phyloP scores from a whole-genome alignment of 2,113 vertebrate species.

The Hippocampus mohnikei region DNA sequence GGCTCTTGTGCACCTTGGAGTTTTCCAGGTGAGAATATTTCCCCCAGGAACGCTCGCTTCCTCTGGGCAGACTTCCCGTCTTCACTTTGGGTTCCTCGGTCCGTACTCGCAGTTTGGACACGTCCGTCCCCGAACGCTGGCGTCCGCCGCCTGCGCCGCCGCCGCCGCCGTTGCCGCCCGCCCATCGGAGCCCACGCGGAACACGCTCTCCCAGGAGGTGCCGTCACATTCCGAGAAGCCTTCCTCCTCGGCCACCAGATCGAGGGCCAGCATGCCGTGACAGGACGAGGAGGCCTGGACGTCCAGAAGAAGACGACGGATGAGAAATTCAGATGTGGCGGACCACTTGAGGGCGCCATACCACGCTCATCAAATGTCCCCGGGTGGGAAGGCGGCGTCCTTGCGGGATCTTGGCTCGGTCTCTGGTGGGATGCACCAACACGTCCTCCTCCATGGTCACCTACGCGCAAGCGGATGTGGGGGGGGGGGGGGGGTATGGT shows the following conservation, averaged over 20 bases:
- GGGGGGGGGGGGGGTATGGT: no score
- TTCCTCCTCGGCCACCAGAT: slow-evolving; percentile 92
- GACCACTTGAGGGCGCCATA: slow-evolving; percentile 34
- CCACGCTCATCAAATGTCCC: slow-evolving; percentile 91
- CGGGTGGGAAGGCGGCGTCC: slow-evolving; percentile 86
- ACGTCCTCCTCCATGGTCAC: slow-evolving; percentile 86
- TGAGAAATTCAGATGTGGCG: neutral
- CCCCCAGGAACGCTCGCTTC: slow-evolving; percentile 69
- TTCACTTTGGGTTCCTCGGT: slow-evolving; percentile 56
- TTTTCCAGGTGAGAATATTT: slow-evolving; percentile 49
- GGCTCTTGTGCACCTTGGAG: slow-evolving; percentile 58
- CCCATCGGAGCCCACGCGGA: slow-evolving; percentile 72
- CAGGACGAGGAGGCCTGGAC: slow-evolving; percentile 87
- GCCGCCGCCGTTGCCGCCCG: slow-evolving; percentile 57
- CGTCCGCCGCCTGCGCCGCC: slow-evolving; percentile 61
- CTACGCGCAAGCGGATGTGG: slow-evolving; percentile 53
- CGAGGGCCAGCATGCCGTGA: slow-evolving; percentile 87
- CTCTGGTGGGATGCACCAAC: slow-evolving; percentile 86
- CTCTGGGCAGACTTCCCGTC: slow-evolving; percentile 71
- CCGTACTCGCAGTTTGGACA: slow-evolving; percentile 43
- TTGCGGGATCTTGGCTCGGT: slow-evolving; percentile 88
- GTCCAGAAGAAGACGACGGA: neutral
- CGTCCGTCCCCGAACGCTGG: slow-evolving; percentile 78
- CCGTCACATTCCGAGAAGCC: slow-evolving; percentile 66
- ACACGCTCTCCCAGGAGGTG: slow-evolving; percentile 76